Conservation (phyloP, 2,113 vertebrate species). For the Turdus rufiventris region DNA sequence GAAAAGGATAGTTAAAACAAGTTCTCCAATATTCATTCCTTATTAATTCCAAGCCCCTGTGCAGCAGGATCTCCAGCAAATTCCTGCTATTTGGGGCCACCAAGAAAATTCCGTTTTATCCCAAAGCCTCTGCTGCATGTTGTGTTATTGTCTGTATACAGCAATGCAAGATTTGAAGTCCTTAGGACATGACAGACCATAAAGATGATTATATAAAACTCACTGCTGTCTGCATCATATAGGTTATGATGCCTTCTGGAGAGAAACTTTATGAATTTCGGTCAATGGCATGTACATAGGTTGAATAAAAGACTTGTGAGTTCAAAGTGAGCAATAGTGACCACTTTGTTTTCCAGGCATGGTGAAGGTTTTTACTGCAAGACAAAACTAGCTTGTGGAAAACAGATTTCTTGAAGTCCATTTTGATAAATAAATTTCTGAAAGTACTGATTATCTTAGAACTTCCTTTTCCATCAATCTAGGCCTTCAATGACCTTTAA, state of each 20-base stretch:
- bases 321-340: not conserved
- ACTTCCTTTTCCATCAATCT: not conserved
- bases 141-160: not conserved
- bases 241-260: not conserved
- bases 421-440: not conserved
- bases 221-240: not conserved
- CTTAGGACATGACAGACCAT: not conserved
- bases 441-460: not conserved
- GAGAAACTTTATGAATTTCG: not conserved
- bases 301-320: not conserved
- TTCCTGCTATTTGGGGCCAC: not conserved
- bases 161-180: not conserved
- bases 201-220: not conserved
- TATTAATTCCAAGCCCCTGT: not conserved
- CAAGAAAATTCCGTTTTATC: not conserved
- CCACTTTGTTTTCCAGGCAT: not conserved
- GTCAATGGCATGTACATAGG: not conserved
- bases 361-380: not conserved
- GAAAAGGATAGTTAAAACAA: not conserved
- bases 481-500: not conserved
- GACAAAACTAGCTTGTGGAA: not conserved
- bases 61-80: not conserved
- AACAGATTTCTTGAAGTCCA: not conserved
- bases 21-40: not conserved
- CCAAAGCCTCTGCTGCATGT: not conserved